Conservation (phyloP, 2,797 vertebrate species). For the Poeciliopsis presidionis region DNA sequence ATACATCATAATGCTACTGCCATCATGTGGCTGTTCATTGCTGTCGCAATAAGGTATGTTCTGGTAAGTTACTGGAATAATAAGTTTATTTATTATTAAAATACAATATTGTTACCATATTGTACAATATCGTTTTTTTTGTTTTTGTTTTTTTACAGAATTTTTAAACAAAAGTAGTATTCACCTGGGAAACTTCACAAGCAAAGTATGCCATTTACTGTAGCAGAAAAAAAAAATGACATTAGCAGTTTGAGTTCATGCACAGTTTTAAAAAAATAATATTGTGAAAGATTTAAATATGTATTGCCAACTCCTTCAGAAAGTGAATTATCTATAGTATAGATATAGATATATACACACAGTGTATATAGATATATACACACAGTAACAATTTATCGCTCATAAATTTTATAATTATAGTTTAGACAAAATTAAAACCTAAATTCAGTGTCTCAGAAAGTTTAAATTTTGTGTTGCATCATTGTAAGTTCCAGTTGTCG, state of each 20-base stretch:
- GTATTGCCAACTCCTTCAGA: not conserved
- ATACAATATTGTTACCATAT: not conserved
- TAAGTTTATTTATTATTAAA: constrained; percentile 10
- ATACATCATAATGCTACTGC: constrained; percentile 58
- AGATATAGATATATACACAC: not conserved
- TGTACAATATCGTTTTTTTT: not conserved
- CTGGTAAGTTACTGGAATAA: not conserved
- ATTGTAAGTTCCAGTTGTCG: not conserved
- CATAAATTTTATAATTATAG: not conserved
- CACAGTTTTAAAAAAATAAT: not conserved
- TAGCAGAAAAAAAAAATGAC: not conserved
- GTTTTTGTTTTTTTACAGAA: not conserved
- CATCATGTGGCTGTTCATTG: constrained; percentile 50
- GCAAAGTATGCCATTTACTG: not conserved
- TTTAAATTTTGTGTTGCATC: not conserved
- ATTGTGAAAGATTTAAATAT: not conserved
- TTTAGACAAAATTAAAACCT: not conserved
- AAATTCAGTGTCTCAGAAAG: not conserved
- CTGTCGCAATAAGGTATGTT: constrained; percentile 25
- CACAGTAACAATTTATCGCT: not conserved
- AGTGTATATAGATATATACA: no score
- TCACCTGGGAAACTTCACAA: not conserved
- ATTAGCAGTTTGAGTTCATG: not conserved
- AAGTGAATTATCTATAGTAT: not conserved
- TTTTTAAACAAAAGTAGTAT: not conserved